Conservation (phyloP, 2,113 vertebrate genomes). For the Limnothrissa miodon region DNA sequence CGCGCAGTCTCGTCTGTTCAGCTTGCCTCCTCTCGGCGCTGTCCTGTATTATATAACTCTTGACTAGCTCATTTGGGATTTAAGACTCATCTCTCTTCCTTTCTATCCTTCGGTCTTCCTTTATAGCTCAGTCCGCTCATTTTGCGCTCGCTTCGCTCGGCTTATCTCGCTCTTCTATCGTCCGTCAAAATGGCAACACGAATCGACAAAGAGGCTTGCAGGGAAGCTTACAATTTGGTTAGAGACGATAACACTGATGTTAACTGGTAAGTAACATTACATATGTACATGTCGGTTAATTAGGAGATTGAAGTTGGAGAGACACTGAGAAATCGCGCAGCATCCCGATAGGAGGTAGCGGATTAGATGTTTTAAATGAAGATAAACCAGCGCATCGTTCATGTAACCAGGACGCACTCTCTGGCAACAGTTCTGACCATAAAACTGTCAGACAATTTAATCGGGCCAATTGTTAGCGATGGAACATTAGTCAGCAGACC, state of each 20-base stretch:
- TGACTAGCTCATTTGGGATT: constrained; percentile 35
- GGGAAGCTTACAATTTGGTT: constrained; percentile 92
- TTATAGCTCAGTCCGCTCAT: background rate
- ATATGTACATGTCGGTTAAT: constrained; percentile 7
- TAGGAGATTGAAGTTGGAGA: constrained; percentile 8
- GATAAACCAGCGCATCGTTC: background rate
- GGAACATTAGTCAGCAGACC: background rate
- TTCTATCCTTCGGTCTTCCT: background rate
- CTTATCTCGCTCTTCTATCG: constrained; percentile 21
- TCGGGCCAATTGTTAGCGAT: background rate
- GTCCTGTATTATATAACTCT: constrained; percentile 33
- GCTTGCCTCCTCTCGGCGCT: constrained; percentile 36
- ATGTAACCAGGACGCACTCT: background rate
- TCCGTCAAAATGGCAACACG: constrained; percentile 80
- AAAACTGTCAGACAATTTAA: background rate
- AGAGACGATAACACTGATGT: constrained; percentile 85
- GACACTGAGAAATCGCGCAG: background rate
- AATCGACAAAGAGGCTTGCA: constrained; percentile 94
- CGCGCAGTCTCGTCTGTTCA: constrained; percentile 12
- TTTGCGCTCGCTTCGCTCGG: constrained; percentile 15
- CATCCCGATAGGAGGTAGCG: background rate
- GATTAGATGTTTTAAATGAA: constrained; percentile 17
- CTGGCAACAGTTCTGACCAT: background rate
- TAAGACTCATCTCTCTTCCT: constrained; percentile 16
- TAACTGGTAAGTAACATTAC: constrained; percentile 80